These are phyloP conservation scores for Sebastes umbrosus DNA, from an alignment of 2,797 vertebrate species.

Conservation along the genomic window DNA sequence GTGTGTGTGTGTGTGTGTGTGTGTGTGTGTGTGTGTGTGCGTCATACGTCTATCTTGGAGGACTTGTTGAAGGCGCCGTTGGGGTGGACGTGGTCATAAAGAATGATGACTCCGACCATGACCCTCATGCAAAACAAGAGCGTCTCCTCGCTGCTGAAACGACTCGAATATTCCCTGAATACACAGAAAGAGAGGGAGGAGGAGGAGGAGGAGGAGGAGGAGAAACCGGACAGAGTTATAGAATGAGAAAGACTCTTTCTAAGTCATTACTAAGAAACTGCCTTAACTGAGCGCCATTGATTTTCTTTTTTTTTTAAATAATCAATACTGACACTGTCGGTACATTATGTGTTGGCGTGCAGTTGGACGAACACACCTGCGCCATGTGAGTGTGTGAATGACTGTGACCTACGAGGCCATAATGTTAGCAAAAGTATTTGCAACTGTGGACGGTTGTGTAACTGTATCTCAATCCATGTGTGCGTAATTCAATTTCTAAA, in stretches of 20 bases:
- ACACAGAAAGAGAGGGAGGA: not conserved
- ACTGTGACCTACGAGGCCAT: not conserved
- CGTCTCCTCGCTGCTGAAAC: slow-evolving; percentile 96
- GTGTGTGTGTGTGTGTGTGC: no score
- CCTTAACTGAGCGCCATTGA: not conserved
- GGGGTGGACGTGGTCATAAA: slow-evolving; percentile 98
- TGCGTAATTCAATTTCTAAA: no score
- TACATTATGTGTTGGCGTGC: not conserved
- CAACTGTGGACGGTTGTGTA: no score
- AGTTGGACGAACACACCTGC: not conserved
- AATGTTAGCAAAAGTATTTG: no score
- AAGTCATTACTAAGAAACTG: not conserved
- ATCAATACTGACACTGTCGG: no score
- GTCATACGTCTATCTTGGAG: slow-evolving; percentile 98
- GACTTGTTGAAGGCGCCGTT: slow-evolving; percentile 98
- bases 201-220: not conserved
- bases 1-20: no score
- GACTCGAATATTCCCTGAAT: slow-evolving; percentile 92
- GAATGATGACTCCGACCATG: slow-evolving; percentile 99
- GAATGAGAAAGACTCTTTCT: not conserved
- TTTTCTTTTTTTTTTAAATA: not conserved
- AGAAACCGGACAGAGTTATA: not conserved
- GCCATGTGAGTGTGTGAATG: not conserved
- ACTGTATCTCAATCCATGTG: no score
- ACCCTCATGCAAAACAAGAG: slow-evolving; percentile 98